A percentile compares a stretch with the other conserved stretches of the same genome.
phyloP scores from a whole-genome alignment of 2,113 vertebrate genomes.

The Phodopus roborovskii region DNA sequence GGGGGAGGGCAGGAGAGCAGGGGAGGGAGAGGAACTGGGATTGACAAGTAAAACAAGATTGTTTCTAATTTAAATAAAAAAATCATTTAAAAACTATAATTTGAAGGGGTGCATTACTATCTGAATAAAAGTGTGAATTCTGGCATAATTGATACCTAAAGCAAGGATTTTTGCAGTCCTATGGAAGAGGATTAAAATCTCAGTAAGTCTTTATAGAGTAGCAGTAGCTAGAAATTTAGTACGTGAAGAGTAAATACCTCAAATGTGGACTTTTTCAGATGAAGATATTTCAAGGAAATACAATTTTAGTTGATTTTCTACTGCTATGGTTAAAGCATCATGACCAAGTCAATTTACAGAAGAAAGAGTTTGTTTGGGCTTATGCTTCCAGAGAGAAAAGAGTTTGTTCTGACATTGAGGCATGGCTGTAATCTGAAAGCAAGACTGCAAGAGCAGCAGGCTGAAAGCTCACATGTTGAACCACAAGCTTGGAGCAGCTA shows the following conservation, averaged over 20 bases:
- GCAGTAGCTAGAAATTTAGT: background rate
- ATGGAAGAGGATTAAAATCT: background rate
- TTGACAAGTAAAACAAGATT: too few relatives aligned
- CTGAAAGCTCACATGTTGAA: background rate
- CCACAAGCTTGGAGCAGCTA: too few relatives aligned
- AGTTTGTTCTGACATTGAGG: background rate
- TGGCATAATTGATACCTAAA: background rate
- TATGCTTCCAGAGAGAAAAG: background rate
- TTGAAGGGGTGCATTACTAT: background rate
- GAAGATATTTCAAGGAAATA: background rate
- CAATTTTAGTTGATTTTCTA: background rate
- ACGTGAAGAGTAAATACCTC: background rate
- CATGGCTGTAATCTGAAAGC: background rate
- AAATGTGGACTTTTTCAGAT: conserved; percentile 1
- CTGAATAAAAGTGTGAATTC: conserved; percentile 2
- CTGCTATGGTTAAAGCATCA: background rate
- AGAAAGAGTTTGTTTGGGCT: background rate
- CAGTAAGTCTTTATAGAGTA: background rate
- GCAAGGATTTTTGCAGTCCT: background rate
- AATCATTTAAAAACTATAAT: background rate
- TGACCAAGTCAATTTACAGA: background rate
- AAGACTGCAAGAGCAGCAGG: background rate
- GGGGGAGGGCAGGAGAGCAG: too few relatives aligned
- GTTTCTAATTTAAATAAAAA: too few relatives aligned
- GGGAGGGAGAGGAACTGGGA: too few relatives aligned